Evolutionary conservation across 2,888 invertebrate species (phyloP), one percentile per base, ranked within the genome.

Genomic region (Apamea anceps): DNA sequence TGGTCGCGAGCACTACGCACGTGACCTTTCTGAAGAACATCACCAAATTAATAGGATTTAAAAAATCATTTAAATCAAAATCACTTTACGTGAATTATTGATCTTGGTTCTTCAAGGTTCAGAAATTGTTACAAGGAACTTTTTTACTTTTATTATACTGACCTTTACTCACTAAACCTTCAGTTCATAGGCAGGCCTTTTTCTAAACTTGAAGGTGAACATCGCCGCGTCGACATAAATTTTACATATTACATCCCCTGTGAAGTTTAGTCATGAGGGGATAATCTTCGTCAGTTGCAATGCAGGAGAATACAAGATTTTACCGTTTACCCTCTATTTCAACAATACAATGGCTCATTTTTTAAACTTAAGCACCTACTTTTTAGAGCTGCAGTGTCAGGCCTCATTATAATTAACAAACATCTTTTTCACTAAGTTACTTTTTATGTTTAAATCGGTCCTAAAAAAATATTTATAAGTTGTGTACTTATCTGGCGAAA

Each of bases 221-320:
- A 42, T 51, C 4, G 21, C 15, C 25, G n/a, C 12, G 37, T 57
- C 25, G 7, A 68, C 68, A 66, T 21, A 10, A 37, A n/a, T 62
- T 67, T 60, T 80, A n/a, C 21, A 81, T 82, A 81, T 25, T 25
- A 21, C 37, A 75, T 65, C 42, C 42, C 37, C 13, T 71, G 28
- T 57, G n/a, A 32, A 76, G n/a, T 60, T 70, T 32, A 65, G 18
- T 32, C 57, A 71, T 18, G 32, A 37, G 21, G 57, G 48, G n/a
- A 51, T 67, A 51, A 42, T 62, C 8, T 42, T 51, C 13, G 18
- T 37, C 6, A 37, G 10, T 48, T 37, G n/a, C 37, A 37, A 68
- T 57, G 25, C 8, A 15, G 45, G 32, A 45, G 25, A 62, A 28
- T 60, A n/a, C 8, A 28, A 45, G 6, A 60, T 72, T 37, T 71